Conservation (phyloP, 2,797 vertebrate genomes). For the Anguilla anguilla region DNA sequence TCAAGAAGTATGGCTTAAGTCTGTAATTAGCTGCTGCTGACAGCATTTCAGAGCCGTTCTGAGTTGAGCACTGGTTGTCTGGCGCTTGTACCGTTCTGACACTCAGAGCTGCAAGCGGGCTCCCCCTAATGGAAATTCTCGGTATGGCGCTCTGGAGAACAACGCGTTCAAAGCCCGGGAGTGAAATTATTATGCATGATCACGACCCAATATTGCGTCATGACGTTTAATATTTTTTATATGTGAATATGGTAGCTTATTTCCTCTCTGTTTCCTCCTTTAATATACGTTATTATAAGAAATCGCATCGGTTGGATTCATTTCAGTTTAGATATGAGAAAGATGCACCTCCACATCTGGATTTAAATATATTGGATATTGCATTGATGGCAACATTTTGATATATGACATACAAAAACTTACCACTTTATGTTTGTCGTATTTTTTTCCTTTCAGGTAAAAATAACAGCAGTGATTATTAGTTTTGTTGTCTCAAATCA, state of each 20-base stretch:
- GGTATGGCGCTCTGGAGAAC: conserved; percentile 54
- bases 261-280: background rate
- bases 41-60: conserved; percentile 53
- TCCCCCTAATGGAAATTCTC: conserved; percentile 70
- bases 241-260: background rate
- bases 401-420: background rate
- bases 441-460: background rate
- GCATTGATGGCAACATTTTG: background rate
- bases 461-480: background rate
- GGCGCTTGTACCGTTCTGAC: conserved; percentile 37
- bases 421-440: background rate
- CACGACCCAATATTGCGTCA: background rate
- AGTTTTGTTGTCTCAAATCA: background rate
- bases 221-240: background rate
- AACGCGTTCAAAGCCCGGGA: background rate
- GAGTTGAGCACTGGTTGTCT: conserved; percentile 4
- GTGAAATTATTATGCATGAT: background rate
- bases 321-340: background rate
- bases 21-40: conserved; percentile 65
- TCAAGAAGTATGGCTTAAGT: conserved; percentile 46
- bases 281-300: background rate
- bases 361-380: background rate
- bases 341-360: background rate
- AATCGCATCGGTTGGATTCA: background rate
- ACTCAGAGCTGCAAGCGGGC: conserved; percentile 68